phyloP scores from a whole-genome alignment of 2,113 vertebrate species.

The Microtus richardsoni region DNA sequence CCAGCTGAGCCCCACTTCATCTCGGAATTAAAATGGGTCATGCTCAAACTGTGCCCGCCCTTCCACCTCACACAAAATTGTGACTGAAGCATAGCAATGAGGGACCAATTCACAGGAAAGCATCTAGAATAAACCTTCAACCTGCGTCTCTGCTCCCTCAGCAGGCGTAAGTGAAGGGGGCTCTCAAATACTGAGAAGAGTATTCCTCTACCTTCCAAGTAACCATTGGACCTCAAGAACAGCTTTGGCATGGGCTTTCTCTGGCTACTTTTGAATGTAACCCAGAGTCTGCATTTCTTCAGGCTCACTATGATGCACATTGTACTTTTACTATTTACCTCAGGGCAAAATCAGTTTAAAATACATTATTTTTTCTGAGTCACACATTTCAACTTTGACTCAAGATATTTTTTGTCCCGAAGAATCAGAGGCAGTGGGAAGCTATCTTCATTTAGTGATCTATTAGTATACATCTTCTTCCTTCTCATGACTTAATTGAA shows the following conservation, averaged over 20 bases:
- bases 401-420: background rate
- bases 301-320: background rate
- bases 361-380: background rate
- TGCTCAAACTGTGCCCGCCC: background rate
- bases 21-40: background rate
- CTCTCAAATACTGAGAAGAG: accelerated
- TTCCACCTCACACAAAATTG: background rate
- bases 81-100: background rate
- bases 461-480: background rate
- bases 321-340: background rate
- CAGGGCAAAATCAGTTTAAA: background rate
- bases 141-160: background rate
- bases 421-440: background rate
- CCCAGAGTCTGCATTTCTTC: background rate
- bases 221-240: background rate
- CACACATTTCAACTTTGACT: background rate
- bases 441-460: background rate
- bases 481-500: background rate
- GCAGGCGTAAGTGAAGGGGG: background rate
- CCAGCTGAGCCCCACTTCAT: background rate
- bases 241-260: background rate
- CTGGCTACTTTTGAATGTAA: background rate
- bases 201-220: background rate
- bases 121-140: background rate
- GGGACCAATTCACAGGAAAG: background rate